Evolutionary conservation across 2,888 invertebrate genomes (phyloP).

Genomic region (Melolontha melolontha): DNA sequence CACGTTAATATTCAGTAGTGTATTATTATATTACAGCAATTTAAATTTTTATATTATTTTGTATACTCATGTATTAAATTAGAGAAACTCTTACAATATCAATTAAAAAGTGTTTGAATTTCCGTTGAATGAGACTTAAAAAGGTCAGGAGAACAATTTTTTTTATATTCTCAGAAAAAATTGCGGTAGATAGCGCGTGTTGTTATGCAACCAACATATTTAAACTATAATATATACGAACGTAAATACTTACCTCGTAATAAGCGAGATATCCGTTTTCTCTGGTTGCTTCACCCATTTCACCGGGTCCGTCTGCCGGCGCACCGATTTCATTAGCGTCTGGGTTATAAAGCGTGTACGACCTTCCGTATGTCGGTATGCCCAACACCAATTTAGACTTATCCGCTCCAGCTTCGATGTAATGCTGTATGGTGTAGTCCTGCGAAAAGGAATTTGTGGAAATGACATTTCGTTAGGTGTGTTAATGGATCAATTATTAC

Average conservation of each 20-base stretch:
- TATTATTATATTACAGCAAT: too few species aligned
- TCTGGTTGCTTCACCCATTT: constrained; percentile 89
- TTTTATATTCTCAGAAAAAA: too few species aligned
- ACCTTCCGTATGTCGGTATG: constrained; percentile 90
- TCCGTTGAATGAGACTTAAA: too few species aligned
- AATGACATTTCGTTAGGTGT: neutral
- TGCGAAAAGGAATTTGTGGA: constrained; percentile 60
- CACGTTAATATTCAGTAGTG: too few species aligned
- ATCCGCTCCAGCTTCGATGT: constrained; percentile 83
- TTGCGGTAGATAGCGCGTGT: neutral
- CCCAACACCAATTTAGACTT: constrained; percentile 85
- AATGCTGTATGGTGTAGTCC: constrained; percentile 89
- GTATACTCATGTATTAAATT: neutral
- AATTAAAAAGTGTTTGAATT: too few species aligned
- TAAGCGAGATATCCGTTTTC: constrained; percentile 95
- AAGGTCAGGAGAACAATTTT: too few species aligned
- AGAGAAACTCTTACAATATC: too few species aligned
- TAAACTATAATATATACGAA: neutral
- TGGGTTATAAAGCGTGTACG: constrained; percentile 88
- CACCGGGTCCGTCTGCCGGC: constrained; percentile 91
- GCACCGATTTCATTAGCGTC: constrained; percentile 88
- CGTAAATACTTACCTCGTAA: constrained; percentile 78
- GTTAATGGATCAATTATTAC: constrained; percentile 69
- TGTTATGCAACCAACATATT: neutral
- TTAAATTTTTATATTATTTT: too few species aligned